Evolutionary conservation across 2,888 invertebrate species (phyloP), one percentile per base, ranked within the genome.

Genomic region (Mesodorylaimus sp.): DNA sequence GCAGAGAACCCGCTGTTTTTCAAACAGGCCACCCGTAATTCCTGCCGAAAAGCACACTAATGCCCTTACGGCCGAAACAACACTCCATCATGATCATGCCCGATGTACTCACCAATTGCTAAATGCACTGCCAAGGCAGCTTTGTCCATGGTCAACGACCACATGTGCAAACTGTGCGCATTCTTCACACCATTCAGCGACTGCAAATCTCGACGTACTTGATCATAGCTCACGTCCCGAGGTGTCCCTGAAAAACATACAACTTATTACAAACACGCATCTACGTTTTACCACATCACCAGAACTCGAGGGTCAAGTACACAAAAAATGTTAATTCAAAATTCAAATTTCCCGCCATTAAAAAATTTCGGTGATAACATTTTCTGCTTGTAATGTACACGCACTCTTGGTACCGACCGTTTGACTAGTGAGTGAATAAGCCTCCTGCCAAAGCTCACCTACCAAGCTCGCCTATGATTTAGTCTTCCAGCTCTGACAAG

Each of bases 91-190:
- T 2, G 2, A 51, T 55, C n/a, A n/a, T n/a, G n/a, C n/a, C n/a
- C n/a, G n/a, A n/a, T n/a, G n/a, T n/a, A n/a, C n/a, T 78, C 71
- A 91, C 91, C 79, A 59, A 93, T 81, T 45, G 87, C 95, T 54
- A 97, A 74, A 72, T 97, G 95, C n/a, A 89, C 91, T n/a, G 91
- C 83, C 54, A 95, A 73, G 21, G 95, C 93, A 23, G 84, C 81
- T 74, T 91, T 93, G 72, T 91, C 88, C 62, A 91, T 76, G 55
- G 89, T 93, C 25, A 97, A 75, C 24, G 91, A 89, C 95, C 95
- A 95, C 68, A 97, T 82, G 60, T 93, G 77, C 59, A 97, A 75
- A 72, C 93, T 91, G 70, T 97, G 95, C 0, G 95, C 82, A 60
- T 84, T 80, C 53, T 81, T 75, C 29, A 97, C 93, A 37, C 89